Base-by-base conservation (phyloP, 2,888 invertebrate species). In the Hoplodrina ambigua region DNA sequence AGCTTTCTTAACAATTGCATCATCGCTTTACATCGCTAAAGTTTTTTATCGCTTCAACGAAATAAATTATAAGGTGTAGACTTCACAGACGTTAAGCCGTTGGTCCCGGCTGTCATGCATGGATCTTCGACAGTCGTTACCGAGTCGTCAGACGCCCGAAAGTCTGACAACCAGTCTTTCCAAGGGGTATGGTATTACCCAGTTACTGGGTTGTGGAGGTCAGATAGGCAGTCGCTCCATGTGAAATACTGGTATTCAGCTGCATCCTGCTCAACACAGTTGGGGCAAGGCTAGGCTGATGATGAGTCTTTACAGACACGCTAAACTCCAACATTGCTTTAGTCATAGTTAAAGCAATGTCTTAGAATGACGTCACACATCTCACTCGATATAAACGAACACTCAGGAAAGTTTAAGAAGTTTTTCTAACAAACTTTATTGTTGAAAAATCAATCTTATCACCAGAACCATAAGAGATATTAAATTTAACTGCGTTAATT, bases 1-100 rank as follows among this genome's bases (percentile, higher is more conserved):
- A 63, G 56, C 54, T 79, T 78, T 79, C 75, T 59, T 70, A 78
- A 70, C 41, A 64, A 72, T 84, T 75, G 57, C 82, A 75, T 75
- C 75, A 84, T 67, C 67, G 19, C 19, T 33, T 17, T 41, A 61
- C 33, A 54, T 52, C 55, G 55, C 49, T 33, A 2, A 60, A 73
- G 53, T 59, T 54, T 72, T 80, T 76, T 37, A 76, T 69, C 81
- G 13, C 56, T 76, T 52, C 52, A 17, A 15, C 56, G 41, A 49
- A 53, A 61, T 68, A 59, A 65, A 78, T 61, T 60, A 52, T 75
- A 54, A 66, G 41, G 53, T 59, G 59, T 49, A 58, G 54, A n/a
- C n/a, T n/a, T n/a, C n/a, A n/a, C n/a, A n/a, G n/a, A n/a, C n/a
- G n/a, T n/a, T n/a, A n/a, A n/a, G n/a, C n/a, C n/a, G n/a, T n/a